phyloP scores from a whole-genome alignment of 2,888 invertebrate species.

The Craniophora ligustri region DNA sequence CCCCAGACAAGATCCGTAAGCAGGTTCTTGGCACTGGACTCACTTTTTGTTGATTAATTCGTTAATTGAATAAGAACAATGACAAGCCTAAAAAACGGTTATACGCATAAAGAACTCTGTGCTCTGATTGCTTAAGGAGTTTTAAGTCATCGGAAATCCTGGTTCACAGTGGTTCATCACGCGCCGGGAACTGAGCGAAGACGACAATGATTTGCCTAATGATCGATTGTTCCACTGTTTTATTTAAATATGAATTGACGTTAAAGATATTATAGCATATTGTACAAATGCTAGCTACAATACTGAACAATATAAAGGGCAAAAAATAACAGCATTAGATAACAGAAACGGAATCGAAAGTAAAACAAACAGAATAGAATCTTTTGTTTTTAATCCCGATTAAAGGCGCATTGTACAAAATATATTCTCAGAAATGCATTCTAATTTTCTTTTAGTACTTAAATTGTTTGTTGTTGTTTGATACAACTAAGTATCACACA shows the following conservation, averaged over 20 bases:
- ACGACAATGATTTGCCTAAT: slow-evolving; percentile 32
- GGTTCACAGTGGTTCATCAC: slow-evolving; percentile 69
- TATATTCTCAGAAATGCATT: no score
- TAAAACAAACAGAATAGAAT: no score
- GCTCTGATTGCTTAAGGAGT: slow-evolving; percentile 64
- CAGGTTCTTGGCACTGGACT: slow-evolving; percentile 73
- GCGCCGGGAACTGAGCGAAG: slow-evolving; percentile 26
- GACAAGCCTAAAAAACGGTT: slow-evolving; percentile 62
- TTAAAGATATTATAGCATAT: slow-evolving; percentile 16
- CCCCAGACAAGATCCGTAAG: slow-evolving; percentile 81
- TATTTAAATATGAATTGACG: slow-evolving; percentile 15
- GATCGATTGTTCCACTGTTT: slow-evolving; percentile 30
- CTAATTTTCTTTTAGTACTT: no score
- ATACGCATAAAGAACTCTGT: slow-evolving; percentile 70
- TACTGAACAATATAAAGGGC: neutral
- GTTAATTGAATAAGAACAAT: slow-evolving; percentile 71
- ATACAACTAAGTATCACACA: no score
- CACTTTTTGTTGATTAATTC: slow-evolving; percentile 70
- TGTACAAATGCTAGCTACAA: neutral
- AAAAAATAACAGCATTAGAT: neutral
- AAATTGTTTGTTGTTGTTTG: no score
- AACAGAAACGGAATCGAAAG: neutral
- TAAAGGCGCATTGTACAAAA: no score
- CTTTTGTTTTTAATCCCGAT: no score
- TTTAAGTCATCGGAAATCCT: slow-evolving; percentile 77